These are phyloP conservation scores for Eupleurogrammus muticus DNA, from an alignment of 2,797 vertebrate species.

Conservation along the genomic window DNA sequence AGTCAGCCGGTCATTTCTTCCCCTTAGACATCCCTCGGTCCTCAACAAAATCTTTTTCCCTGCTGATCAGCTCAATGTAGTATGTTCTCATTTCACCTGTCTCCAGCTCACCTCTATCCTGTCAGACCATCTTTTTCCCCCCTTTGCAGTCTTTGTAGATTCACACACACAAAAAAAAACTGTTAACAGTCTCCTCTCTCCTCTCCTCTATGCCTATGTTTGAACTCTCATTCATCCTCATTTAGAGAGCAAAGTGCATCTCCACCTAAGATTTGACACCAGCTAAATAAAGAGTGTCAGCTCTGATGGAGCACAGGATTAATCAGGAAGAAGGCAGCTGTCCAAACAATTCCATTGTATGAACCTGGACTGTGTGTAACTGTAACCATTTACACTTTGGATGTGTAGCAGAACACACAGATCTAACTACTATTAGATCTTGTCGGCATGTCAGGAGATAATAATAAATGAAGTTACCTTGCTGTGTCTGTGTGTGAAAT, in stretches of 20 bases:
- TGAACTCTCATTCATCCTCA: constrained; percentile 17
- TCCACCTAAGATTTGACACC: constrained; percentile 21
- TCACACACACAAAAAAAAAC: constrained; percentile 1
- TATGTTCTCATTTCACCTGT: constrained; percentile 3
- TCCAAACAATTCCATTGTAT: no score
- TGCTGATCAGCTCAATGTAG: constrained; percentile 26
- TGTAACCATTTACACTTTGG: no score
- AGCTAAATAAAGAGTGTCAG: constrained; percentile 14
- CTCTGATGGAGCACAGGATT: background rate
- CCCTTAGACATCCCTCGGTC: constrained; percentile 10
- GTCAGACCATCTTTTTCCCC: constrained; percentile 3
- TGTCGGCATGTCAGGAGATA: no score
- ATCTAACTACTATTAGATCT: no score
- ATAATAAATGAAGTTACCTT: no score
- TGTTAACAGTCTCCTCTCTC: constrained; percentile 1
- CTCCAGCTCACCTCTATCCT: constrained; percentile 8
- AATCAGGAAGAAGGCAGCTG: no score
- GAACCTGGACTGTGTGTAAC: no score
- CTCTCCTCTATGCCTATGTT: constrained; percentile 9
- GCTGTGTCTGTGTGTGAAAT: no score
- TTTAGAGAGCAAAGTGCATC: constrained; percentile 36
- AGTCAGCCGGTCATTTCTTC: constrained; percentile 10
- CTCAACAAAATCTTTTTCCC: constrained; percentile 27
- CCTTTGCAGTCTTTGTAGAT: constrained; percentile 19
- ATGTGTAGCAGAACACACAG: no score